Conservation (phyloP, 2,113 vertebrate genomes). For the Pseudorhombus dupliciocellatus region DNA sequence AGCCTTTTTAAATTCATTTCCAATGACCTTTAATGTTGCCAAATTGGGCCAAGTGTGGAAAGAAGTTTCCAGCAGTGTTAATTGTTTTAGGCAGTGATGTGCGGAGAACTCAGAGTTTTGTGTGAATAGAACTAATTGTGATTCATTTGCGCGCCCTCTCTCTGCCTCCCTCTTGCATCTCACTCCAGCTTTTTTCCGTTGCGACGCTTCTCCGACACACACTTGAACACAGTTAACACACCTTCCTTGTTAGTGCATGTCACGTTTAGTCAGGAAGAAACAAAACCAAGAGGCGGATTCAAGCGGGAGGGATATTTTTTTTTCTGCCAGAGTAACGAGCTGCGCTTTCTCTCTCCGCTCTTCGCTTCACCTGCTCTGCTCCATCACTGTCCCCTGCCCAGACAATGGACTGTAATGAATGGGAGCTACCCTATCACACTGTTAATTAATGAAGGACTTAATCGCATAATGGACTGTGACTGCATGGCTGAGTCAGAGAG, state of each 20-base stretch:
- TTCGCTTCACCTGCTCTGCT: slow-evolving; percentile 35
- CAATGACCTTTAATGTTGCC: slow-evolving; percentile 84
- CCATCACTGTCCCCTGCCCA: slow-evolving; percentile 10
- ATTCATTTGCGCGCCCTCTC: slow-evolving; percentile 56
- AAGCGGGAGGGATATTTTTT: not conserved
- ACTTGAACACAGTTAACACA: slow-evolving; percentile 15
- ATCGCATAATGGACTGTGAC: slow-evolving; percentile 55
- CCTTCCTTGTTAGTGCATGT: slow-evolving; percentile 50
- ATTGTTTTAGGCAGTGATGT: slow-evolving; percentile 82
- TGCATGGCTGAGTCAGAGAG: slow-evolving; percentile 39
- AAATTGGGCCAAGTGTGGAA: slow-evolving; percentile 71
- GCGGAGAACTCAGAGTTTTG: slow-evolving; percentile 67
- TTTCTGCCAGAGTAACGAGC: slow-evolving; percentile 23
- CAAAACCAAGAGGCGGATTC: slow-evolving; percentile 40
- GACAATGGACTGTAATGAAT: slow-evolving; percentile 46
- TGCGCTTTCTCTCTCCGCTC: slow-evolving; percentile 6
- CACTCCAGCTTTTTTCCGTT: not conserved
- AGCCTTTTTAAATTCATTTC: slow-evolving; percentile 81
- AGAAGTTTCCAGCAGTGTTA: slow-evolving; percentile 78
- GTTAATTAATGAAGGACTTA: slow-evolving; percentile 62
- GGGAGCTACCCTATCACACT: slow-evolving; percentile 28
- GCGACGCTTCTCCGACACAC: slow-evolving; percentile 11
- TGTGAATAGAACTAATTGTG: slow-evolving; percentile 70
- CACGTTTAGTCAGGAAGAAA: slow-evolving; percentile 51
- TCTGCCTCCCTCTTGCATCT: slow-evolving; percentile 18